Base-by-base conservation (phyloP, 2,113 vertebrate genomes). In the Eulacestoma nigropectus region DNA sequence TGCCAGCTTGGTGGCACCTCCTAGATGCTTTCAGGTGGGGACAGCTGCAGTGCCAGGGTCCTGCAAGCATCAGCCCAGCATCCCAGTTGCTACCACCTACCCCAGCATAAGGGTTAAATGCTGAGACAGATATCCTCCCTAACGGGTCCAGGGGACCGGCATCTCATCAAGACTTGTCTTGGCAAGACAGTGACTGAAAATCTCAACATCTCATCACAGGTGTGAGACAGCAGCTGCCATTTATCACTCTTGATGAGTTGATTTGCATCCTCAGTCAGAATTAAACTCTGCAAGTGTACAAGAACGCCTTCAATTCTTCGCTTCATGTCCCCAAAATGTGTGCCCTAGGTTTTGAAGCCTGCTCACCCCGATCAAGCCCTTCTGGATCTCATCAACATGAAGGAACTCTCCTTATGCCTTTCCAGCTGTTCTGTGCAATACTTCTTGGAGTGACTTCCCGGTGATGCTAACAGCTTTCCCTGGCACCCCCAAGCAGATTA, bases 141-240 rank as follows among this genome's bases (percentile, higher is more conserved):
- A 6, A 15, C 0, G 3, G 10, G 3, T n/a, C 68, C 55, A 11
- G 27, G 22, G 41, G 42, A n/a, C 23, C 1, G 0, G 16, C 1
- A 0, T 39, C 89, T 87, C 13, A 2, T 33, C 65, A 21, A 47
- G 30, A 69, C 46, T 59, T 41, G 25, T 27, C 20, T 41, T 3
- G 0, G 29, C 20, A 50, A 42, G 39, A 9, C 35, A 30, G 52
- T 0, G 0, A 26, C 55, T 6, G 0, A 44, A 78, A 70, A 65
- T 19, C 64, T 87, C 64, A 20, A 30, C 8, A 4, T 22, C 41
- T 80, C 9, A 1, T 56, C 15, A 7, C 39, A 39, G 26, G 16
- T 33, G 64, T 53, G 64, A 60, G 64, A 35, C 14, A 17, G 64
- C 2, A 76, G n/a, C 41, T 86, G 68, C 76, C 68, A 18, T 77